Percentiles rank a stretch among this genome's conserved stretches.
Conservation (phyloP, 2,888 invertebrate species). For the Syritta pipiens region DNA sequence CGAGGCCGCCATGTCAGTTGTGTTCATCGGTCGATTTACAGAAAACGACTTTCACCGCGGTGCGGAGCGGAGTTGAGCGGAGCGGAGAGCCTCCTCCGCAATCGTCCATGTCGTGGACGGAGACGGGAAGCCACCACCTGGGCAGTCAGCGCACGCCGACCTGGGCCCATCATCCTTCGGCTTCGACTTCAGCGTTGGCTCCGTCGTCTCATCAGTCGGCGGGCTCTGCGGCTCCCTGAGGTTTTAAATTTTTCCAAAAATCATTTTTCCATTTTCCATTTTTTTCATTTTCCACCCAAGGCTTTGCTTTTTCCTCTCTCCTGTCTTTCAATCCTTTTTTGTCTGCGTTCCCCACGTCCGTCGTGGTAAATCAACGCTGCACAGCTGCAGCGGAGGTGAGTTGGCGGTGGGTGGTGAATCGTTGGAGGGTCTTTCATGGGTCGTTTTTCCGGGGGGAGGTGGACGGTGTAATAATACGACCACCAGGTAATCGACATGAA, state of each 20-base stretch:
- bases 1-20: constrained; percentile 64
- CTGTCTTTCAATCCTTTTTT: background rate
- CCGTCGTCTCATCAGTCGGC: no score
- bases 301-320: constrained; percentile 26
- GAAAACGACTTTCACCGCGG: constrained; percentile 57
- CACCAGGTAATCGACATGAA: constrained; percentile 69
- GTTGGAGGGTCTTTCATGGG: no score
- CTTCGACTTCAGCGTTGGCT: no score
- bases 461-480: constrained; percentile 56
- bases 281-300: constrained; percentile 58
- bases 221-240: no score
- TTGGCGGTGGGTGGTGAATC: no score
- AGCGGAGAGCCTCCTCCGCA: background rate
- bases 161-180: no score
- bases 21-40: constrained; percentile 64
- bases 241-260: constrained; percentile 58
- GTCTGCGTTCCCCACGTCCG: constrained; percentile 8
- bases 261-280: no score
- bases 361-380: constrained; percentile 50
- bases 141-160: no score
- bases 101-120: constrained; percentile 22
- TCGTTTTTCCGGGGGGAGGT: background rate
- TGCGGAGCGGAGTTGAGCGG: background rate
- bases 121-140: no score
- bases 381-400: no score